Evolutionary conservation across 2,113 vertebrate species (phyloP), one percentile per base, ranked within the genome.

Genomic region (Rhizomys pruinosus): DNA sequence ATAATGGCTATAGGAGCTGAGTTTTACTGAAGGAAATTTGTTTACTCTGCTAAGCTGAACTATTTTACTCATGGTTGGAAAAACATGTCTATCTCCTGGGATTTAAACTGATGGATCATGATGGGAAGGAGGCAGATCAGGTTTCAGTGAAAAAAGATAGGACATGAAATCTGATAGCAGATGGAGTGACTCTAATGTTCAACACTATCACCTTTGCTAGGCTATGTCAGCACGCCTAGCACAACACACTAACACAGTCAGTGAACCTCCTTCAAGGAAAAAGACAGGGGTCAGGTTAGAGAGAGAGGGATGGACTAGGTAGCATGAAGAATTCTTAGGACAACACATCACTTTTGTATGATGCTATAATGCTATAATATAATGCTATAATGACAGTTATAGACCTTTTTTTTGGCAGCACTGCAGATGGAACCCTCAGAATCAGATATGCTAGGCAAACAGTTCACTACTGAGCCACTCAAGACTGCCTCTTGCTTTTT

Each of bases 231-330:
- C 66, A 32, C 17, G 37, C 12, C 76, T 22, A 69, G 5, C 1
- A 2, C 29, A 61, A 84, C 76, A 52, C 69, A 66, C 19, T 52
- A 61, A 84, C 76, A 52, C 69, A 66, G 15, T 52, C 47, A 52
- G 47, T 25, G 66, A 94, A 89, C 92, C 74, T 95, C 74, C 73
- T 79, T 52, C 27, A 68, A 81, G 93, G 42, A 47, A 16, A 55
- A 82, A 86, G 91, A 52, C 27, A 55, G 4, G 42, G 29, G 6
- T 82, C 77, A 74, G 32, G 37, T 32, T 16, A n/a, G 47, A 25
- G 72, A 76, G 23, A 59, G 37, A 85, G 47, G 52, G 47, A 69
- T 57, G 39, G 32, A 57, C 3, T 12, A n/a, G 29, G 47, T 27
- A n/a, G 9, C 17, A 25, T 17, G n/a, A 10, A 82, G 64, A 20